Conservation (phyloP, 2,113 vertebrate species). For the Aphyosemion australe region DNA sequence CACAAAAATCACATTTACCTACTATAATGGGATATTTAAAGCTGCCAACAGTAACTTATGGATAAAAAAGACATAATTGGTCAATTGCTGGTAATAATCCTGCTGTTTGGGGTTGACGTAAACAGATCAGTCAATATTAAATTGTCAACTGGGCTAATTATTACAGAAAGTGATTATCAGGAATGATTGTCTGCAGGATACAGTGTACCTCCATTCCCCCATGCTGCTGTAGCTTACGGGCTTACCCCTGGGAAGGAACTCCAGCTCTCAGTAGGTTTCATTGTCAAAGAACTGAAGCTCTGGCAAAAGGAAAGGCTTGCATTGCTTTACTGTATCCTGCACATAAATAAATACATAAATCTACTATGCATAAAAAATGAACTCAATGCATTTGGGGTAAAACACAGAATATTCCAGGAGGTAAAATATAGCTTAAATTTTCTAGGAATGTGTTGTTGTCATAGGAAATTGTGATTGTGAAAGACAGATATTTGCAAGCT, state of each 20-base stretch:
- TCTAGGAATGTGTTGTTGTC: neutral
- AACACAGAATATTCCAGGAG: neutral
- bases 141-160: neutral
- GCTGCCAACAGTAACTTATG: neutral
- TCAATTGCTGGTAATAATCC: neutral
- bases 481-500: too few species aligned
- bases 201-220: neutral
- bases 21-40: neutral
- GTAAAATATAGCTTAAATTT: neutral
- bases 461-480: neutral
- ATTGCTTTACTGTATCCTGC: neutral
- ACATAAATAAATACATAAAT: too few species aligned
- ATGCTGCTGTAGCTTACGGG: neutral
- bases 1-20: neutral
- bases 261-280: neutral
- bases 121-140: neutral
- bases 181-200: neutral
- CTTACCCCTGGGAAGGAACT: neutral
- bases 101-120: too few species aligned
- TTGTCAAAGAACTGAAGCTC: neutral
- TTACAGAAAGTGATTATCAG: conserved; percentile 1
- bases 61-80: neutral
- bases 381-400: neutral
- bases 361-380: too few species aligned
- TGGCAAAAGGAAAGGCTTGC: neutral